These are phyloP conservation scores for Mugil cephalus DNA, from an alignment of 2,113 vertebrate genomes.

Conservation along the genomic window DNA sequence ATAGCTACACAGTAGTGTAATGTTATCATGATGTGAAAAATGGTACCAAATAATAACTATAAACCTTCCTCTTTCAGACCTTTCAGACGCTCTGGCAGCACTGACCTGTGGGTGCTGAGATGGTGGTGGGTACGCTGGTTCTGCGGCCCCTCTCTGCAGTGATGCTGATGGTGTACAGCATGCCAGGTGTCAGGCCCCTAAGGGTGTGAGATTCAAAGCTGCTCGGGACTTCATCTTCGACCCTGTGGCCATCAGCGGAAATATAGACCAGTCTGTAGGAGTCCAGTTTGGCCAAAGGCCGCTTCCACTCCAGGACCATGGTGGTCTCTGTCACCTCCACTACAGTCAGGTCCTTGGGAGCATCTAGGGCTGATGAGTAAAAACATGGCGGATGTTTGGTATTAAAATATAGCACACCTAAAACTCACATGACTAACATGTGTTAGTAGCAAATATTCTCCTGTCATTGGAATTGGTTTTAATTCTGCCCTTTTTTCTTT, in stretches of 20 bases:
- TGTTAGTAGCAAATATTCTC: too few relatives aligned
- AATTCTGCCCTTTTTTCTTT: too few relatives aligned
- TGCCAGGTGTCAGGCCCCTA: constrained; percentile 84
- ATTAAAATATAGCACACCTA: too few relatives aligned
- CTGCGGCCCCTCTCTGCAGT: constrained; percentile 89
- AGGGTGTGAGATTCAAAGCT: constrained; percentile 85
- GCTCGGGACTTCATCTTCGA: constrained; percentile 83
- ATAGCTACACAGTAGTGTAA: too few relatives aligned
- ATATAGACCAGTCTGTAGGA: constrained; percentile 86
- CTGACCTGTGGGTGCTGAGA: constrained; percentile 89
- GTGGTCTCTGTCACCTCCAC: constrained; percentile 87
- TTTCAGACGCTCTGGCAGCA: background rate
- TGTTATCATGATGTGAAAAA: too few relatives aligned
- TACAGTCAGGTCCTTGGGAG: constrained; percentile 90
- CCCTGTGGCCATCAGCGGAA: constrained; percentile 76
- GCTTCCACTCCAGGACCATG: constrained; percentile 88
- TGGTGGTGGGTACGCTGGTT: constrained; percentile 85
- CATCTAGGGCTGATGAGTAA: constrained; percentile 87
- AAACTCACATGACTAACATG: too few relatives aligned
- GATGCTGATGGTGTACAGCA: constrained; percentile 89
- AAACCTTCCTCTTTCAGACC: background rate
- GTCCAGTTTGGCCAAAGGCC: constrained; percentile 91
- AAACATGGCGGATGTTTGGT: background rate
- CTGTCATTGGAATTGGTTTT: too few relatives aligned
- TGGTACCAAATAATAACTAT: background rate